Evolutionary conservation across 2,888 invertebrate species (phyloP).

Genomic region (Drosophila niveifrons): DNA sequence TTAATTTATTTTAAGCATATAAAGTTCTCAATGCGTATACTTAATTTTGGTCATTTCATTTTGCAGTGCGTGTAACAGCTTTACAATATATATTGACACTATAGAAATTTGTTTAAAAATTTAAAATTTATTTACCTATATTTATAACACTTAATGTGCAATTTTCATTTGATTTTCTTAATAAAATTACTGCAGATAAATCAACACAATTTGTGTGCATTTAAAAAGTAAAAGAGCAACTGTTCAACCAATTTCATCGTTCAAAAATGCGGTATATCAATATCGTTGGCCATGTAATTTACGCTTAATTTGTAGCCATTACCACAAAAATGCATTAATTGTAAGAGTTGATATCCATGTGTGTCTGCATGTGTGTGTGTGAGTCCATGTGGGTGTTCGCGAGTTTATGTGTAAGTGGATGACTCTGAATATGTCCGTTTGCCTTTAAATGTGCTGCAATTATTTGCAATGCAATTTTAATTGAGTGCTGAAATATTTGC

Average conservation of each 20-base stretch:
- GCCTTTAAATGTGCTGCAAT: conserved; percentile 77
- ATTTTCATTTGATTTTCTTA: conserved; percentile 60
- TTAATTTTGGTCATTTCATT: neutral
- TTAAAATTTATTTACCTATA: conserved; percentile 36
- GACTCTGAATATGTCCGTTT: conserved; percentile 4
- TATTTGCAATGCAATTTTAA: conserved; percentile 79
- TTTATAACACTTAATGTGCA: conserved; percentile 52
- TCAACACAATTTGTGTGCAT: conserved; percentile 49
- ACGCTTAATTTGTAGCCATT: conserved; percentile 79
- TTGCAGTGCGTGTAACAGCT: too few species aligned
- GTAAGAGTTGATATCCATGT: too few species aligned
- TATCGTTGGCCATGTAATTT: conserved; percentile 73
- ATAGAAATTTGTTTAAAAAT: neutral
- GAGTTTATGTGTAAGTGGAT: conserved; percentile 22
- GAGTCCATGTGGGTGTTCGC: conserved; percentile 3
- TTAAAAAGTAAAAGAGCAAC: conserved; percentile 62
- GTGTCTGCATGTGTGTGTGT: conserved; percentile 5
- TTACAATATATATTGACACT: neutral
- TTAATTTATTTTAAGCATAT: too few species aligned
- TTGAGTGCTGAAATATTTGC: conserved; percentile 80
- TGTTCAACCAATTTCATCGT: conserved; percentile 42
- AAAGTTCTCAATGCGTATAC: neutral
- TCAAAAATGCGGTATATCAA: conserved; percentile 67
- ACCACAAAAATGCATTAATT: conserved; percentile 78
- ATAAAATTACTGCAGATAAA: conserved; percentile 64